Base-by-base conservation (phyloP, 1,140 invertebrate genomes). In the Papilio machaon region DNA sequence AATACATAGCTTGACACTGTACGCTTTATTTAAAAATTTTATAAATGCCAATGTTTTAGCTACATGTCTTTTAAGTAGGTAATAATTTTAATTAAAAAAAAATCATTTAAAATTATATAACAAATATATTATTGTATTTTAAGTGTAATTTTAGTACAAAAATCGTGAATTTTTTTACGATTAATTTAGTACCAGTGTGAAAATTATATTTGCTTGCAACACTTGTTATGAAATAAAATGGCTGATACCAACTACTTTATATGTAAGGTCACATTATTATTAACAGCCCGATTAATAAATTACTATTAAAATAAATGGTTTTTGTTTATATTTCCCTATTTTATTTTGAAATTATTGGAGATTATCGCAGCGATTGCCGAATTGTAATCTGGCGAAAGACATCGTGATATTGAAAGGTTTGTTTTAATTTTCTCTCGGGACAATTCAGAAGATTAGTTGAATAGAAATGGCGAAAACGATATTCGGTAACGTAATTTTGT, bases 231-330 rank as follows among this genome's bases (percentile, higher is more conserved):
- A 84, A 78, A 76, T 79, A 84, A 88, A 87, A 85, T 85, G 89
- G 90, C 88, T 91, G 89, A 91, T 91, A 92, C 91, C 92, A 91
- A 92, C 89, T 88, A 89, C 86, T 87, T 89, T 91, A 92, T 82
- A 67, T 85, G 78, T 92, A 92, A 91, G 90, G 89, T 92, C 91
- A 92, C 90, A 92, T 82, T 88, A 92, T 82, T 88, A 87, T 87
- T 91, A 93, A 91, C 89, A 86, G 84, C 82, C 82, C 80, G 82
- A 87, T 84, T 84, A 85, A 85, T 85, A 87, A 85, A 86, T 79
- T 80, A 79, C 19, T 79, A 76, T 79, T 43, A 85, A 88, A 85
- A 87, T 86, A 85, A 86, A 86, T 82, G 54, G 76, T 85, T 82
- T 85, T 82, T 70, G 80, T 35, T 13, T 70, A 19, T 35, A 38